Base-by-base conservation (phyloP, 2,113 vertebrate species). In the Dissostichus mawsoni region DNA sequence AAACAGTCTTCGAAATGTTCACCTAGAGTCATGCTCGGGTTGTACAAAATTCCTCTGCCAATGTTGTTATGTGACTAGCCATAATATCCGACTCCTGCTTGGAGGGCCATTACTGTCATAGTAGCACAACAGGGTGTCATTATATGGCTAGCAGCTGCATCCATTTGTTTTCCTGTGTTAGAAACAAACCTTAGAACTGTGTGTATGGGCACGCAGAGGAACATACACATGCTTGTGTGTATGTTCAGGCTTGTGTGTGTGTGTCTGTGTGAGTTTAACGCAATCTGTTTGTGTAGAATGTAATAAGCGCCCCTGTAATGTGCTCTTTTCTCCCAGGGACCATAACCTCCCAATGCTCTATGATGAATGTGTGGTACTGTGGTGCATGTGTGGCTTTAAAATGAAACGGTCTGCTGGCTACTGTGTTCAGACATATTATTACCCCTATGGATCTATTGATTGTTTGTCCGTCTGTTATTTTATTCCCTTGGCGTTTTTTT, bases 361-460 rank as follows among this genome's bases (percentile, higher is more conserved):
- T 93, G 92, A 95, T 94, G 58, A 92, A 94, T 94, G 89, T 78
- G 78, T 20, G 61, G 45, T 50, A 20, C 76, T 61, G 57, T 23
- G 55, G 82, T 68, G 81, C 77, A 75, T 90, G 85, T 87, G 87
- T 78, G 87, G 78, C 86, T 84, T 88, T 86, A 66, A 88, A 90
- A 81, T 77, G 83, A 88, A 91, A 86, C 17, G 47, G 55, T 55
- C 20, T 23, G 63, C 81, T 25, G 57, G 85, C 64, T 67, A 77
- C 88, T 61, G 58, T 56, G 65, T 84, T 86, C 87, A 87, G 85
- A 89, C 90, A 90, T 86, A 88, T 92, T 87, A 90, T 92, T 93
- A 91, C 74, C 74, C 67, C 62, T 86, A 87, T 89, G 56, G 91
- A 90, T 89, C 53, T 84, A 92, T 89, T 85, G 85, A 91, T 89